A percentile compares a stretch with the other conserved stretches of the same genome.
phyloP scores from a whole-genome alignment of 2,797 vertebrate genomes.

The Myiotriccus ornatus region DNA sequence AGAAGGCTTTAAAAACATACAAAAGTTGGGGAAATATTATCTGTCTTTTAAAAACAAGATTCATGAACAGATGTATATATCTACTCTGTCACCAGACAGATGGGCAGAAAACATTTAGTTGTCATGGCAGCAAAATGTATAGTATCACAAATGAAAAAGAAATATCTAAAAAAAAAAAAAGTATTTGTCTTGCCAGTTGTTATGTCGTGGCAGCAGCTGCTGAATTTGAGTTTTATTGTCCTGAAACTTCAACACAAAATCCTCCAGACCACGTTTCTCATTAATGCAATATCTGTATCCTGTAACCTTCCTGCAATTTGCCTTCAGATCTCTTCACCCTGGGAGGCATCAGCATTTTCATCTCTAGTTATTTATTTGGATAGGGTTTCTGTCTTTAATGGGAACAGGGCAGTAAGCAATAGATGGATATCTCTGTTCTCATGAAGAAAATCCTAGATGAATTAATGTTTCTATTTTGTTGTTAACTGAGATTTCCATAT shows the following conservation, averaged over 20 bases:
- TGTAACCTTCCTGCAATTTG: not conserved
- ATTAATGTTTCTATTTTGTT: not conserved
- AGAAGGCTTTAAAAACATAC: constrained; percentile 11
- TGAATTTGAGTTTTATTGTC: constrained; percentile 50
- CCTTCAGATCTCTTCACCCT: not conserved
- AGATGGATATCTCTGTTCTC: not conserved
- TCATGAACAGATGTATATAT: constrained; percentile 22
- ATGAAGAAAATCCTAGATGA: not conserved
- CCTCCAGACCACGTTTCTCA: constrained; percentile 33
- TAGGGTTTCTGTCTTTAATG: not conserved
- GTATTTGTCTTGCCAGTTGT: constrained; percentile 54
- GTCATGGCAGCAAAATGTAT: constrained; percentile 64
- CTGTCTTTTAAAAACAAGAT: constrained; percentile 50
- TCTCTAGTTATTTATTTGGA: not conserved
- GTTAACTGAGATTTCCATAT: not conserved
- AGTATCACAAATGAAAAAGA: constrained; percentile 35
- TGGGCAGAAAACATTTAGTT: constrained; percentile 53
- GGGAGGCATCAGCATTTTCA: not conserved
- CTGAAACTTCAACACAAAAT: constrained; percentile 48
- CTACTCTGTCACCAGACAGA: constrained; percentile 46
- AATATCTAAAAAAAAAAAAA: not conserved
- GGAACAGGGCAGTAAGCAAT: not conserved
- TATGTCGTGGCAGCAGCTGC: constrained; percentile 49
- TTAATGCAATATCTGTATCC: not conserved
- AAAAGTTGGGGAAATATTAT: constrained; percentile 51